phyloP scores from a whole-genome alignment of 2,113 vertebrate genomes.

The Microcebus jonahi region DNA sequence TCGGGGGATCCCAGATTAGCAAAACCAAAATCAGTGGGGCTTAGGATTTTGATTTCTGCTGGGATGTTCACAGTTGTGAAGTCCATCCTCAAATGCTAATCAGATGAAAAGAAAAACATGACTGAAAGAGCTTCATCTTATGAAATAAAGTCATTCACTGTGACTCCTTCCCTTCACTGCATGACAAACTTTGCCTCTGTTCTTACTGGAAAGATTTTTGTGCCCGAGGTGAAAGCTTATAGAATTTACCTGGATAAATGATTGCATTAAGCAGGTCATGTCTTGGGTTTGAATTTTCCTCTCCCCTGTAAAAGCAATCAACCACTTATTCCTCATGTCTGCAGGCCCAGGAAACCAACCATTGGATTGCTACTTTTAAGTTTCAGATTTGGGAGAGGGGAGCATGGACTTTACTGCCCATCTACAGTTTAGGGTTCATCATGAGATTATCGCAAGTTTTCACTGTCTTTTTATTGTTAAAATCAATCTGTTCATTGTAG shows the following conservation, averaged over 20 bases:
- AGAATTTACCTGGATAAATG: neutral
- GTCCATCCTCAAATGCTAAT: neutral
- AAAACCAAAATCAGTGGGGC: neutral
- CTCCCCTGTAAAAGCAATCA: neutral
- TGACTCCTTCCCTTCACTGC: neutral
- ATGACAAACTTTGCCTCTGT: neutral
- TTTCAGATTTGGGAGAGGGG: neutral
- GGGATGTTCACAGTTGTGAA: neutral
- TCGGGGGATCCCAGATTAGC: slow-evolving; percentile 9
- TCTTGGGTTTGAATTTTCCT: neutral
- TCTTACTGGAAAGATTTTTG: neutral
- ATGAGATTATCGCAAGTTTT: slow-evolving; percentile 46
- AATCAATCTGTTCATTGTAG: slow-evolving; percentile 23
- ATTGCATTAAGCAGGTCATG: neutral
- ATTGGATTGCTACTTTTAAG: neutral
- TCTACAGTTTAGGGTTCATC: neutral
- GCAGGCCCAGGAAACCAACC: neutral
- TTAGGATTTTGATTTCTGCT: neutral
- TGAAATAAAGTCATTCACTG: neutral
- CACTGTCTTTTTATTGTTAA: slow-evolving; percentile 14
- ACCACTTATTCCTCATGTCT: neutral
- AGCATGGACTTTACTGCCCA: neutral
- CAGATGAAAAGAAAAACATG: neutral
- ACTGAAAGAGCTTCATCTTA: neutral
- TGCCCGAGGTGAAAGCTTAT: neutral